A percentile compares a stretch with the other conserved stretches of the same genome.
phyloP scores from a whole-genome alignment of 30 jellyfish, hydroid and myxozoan species.

The Rhopilema esculentum region DNA sequence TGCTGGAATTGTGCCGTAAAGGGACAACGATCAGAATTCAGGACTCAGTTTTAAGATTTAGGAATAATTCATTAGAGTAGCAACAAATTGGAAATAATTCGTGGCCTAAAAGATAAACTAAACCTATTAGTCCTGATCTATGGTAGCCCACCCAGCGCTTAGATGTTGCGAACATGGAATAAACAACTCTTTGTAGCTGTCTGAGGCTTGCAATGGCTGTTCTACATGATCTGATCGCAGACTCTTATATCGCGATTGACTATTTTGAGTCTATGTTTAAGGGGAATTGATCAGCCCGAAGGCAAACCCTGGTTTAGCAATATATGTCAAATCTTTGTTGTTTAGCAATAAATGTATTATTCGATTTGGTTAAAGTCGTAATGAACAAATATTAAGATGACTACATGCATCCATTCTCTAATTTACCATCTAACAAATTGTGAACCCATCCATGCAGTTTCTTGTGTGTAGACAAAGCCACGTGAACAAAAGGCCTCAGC shows the following conservation, averaged over 20 bases:
- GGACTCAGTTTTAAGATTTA: background rate
- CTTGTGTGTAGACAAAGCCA: background rate
- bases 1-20: background rate
- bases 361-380: slow-evolving; percentile 1
- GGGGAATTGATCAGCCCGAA: background rate
- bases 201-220: background rate
- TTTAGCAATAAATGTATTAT: slow-evolving; percentile 3
- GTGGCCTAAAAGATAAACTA: background rate
- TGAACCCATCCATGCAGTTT: background rate
- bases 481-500: background rate
- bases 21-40: background rate
- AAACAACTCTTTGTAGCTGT: background rate
- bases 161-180: background rate
- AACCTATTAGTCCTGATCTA: background rate
- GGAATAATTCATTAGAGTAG: background rate
- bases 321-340: background rate
- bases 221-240: too few relatives aligned
- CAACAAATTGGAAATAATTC: background rate
- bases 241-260: too few relatives aligned
- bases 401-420: slow-evolving; percentile 1
- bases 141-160: background rate
- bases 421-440: background rate
- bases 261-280: too few relatives aligned
- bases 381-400: slow-evolving; percentile 16
- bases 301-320: background rate